Percentiles rank a stretch among this genome's conserved stretches.
Evolutionary conservation across 2,113 vertebrate genomes (phyloP).

Genomic region (Echinops telfairi): DNA sequence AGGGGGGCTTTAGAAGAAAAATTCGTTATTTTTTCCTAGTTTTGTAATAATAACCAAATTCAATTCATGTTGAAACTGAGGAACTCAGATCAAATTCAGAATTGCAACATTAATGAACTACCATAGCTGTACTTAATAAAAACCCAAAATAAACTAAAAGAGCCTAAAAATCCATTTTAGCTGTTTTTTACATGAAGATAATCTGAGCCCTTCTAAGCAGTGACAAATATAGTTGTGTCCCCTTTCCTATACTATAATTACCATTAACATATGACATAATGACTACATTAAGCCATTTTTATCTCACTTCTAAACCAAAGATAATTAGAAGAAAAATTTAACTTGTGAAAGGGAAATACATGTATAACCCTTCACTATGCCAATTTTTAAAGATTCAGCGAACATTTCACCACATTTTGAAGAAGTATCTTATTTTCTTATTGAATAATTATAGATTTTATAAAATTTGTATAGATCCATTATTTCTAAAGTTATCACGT

Average conservation of each 20-base stretch:
- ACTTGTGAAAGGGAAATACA: background rate
- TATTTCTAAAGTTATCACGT: conserved; percentile 2
- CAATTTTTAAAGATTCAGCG: background rate
- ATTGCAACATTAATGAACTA: background rate
- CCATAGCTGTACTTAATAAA: conserved; percentile 7
- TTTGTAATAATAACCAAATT: background rate
- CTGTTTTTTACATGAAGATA: background rate
- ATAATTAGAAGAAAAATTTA: conserved; percentile 25
- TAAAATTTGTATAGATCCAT: background rate
- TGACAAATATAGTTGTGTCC: background rate
- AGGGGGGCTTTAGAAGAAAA: background rate
- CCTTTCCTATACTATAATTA: conserved; percentile 5
- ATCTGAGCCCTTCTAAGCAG: background rate
- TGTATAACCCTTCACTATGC: background rate
- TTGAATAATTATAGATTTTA: background rate
- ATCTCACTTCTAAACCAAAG: conserved; percentile 11
- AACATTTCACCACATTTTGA: background rate
- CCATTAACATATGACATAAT: background rate
- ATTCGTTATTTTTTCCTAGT: background rate
- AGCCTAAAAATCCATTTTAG: conserved; percentile 25
- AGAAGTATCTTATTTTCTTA: background rate
- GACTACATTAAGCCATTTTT: background rate
- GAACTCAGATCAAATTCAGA: background rate
- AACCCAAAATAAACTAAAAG: background rate
- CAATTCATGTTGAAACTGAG: background rate